A percentile compares a stretch with the other conserved stretches of the same genome.
These are phyloP conservation scores for Oryzias celebensis DNA, from an alignment of 2,113 vertebrate genomes.

Conservation along the genomic window DNA sequence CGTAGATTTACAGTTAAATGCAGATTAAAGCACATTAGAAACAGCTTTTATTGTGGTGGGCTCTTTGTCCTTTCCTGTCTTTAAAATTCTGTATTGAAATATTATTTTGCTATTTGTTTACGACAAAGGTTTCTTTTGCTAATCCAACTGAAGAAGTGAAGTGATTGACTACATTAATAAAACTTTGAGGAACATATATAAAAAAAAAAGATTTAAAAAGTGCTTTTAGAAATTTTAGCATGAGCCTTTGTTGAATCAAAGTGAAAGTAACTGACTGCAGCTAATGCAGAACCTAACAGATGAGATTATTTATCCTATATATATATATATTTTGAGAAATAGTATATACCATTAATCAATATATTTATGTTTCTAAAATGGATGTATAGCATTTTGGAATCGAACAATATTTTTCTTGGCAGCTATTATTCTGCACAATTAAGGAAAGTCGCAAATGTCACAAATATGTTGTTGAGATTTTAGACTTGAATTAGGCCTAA, in stretches of 20 bases:
- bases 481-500: slow-evolving; percentile 66
- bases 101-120: slow-evolving; percentile 19
- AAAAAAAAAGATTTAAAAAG: slow-evolving; percentile 21
- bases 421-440: slow-evolving; percentile 74
- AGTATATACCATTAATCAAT: slow-evolving; percentile 34
- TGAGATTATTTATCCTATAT: slow-evolving; percentile 48
- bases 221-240: slow-evolving; percentile 44
- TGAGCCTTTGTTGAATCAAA: slow-evolving; percentile 41
- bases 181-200: slow-evolving; percentile 26
- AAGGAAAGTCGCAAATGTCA: slow-evolving; percentile 45
- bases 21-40: slow-evolving; percentile 12
- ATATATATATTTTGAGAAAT: slow-evolving; percentile 52
- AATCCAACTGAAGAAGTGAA: slow-evolving; percentile 34
- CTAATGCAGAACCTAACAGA: slow-evolving; percentile 49
- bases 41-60: neutral
- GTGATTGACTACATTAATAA: slow-evolving; percentile 14
- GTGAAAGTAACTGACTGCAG: slow-evolving; percentile 30
- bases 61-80: slow-evolving; percentile 11
- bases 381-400: slow-evolving; percentile 60
- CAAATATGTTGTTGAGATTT: slow-evolving; percentile 53
- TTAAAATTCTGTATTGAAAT: slow-evolving; percentile 24
- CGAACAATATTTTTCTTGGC: slow-evolving; percentile 66
- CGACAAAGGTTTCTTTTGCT: slow-evolving; percentile 19
- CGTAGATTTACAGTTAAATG: slow-evolving; percentile 10
- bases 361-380: slow-evolving; percentile 61